These are phyloP conservation scores for Calameuta filiformis DNA, from an alignment of 2,888 invertebrate species.

Conservation along the genomic window DNA sequence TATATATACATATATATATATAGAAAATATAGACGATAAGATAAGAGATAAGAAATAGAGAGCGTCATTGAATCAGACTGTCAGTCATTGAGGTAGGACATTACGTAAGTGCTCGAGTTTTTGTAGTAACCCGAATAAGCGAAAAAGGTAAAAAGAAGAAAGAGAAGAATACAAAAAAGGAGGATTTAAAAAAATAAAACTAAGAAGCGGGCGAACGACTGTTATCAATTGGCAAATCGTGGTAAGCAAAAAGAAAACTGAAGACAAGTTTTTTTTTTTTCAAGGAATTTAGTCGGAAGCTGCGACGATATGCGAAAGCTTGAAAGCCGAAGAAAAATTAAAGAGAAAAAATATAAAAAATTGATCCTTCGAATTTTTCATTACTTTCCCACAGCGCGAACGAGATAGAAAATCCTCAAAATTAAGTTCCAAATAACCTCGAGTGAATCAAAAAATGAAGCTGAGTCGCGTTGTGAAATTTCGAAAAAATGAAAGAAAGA, in stretches of 20 bases:
- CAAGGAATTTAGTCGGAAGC: constrained; percentile 54
- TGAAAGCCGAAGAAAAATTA: constrained; percentile 52
- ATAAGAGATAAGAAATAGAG: too few relatives aligned
- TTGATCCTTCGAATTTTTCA: constrained; percentile 3
- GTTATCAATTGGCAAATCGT: constrained; percentile 9
- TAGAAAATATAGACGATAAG: too few relatives aligned
- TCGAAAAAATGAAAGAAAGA: too few relatives aligned
- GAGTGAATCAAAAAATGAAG: neutral
- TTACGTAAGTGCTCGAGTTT: too few relatives aligned
- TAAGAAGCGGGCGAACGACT: constrained; percentile 15
- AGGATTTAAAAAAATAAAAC: constrained; percentile 29
- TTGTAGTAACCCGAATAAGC: too few relatives aligned
- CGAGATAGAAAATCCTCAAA: neutral
- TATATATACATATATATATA: too few relatives aligned
- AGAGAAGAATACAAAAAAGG: constrained; percentile 23
- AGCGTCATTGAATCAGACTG: too few relatives aligned
- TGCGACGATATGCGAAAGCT: constrained; percentile 63
- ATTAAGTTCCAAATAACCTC: neutral
- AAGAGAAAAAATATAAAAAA: neutral
- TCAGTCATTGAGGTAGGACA: too few relatives aligned
- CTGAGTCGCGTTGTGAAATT: neutral
- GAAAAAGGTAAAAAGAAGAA: neutral
- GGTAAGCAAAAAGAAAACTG: constrained; percentile 38
- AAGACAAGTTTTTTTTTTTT: constrained; percentile 42
- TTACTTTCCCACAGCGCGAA: constrained; percentile 6